These are phyloP conservation scores for Stenotaenia linearis DNA, from an alignment of 2,888 invertebrate species.

Conservation along the genomic window DNA sequence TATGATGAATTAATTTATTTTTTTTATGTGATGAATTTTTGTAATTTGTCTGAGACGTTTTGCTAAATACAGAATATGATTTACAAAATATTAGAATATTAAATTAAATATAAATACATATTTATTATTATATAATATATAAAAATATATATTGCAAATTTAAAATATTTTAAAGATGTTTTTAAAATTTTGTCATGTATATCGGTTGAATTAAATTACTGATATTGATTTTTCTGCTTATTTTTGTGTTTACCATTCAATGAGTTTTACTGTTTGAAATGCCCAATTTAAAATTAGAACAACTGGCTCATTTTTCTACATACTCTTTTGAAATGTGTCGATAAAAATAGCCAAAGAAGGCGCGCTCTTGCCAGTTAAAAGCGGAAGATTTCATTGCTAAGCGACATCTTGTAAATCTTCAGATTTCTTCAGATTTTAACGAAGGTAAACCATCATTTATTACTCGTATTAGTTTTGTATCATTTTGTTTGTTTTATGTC, in stretches of 20 bases:
- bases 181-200: conserved; percentile 5
- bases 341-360: not conserved
- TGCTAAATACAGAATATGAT: not conserved
- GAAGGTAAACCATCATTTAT: not conserved
- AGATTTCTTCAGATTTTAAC: not conserved
- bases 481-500: too few species aligned
- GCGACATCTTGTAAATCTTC: not conserved
- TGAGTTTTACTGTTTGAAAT: not conserved
- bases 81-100: not conserved
- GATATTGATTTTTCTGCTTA: not conserved
- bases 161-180: conserved; percentile 20
- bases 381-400: not conserved
- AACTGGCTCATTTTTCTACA: not conserved
- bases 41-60: not conserved
- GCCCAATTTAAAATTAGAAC: not conserved
- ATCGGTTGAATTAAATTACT: not conserved
- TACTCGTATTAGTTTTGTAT: too few species aligned
- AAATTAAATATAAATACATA: not conserved
- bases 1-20: not conserved
- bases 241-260: not conserved
- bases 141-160: not conserved
- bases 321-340: not conserved
- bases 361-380: not conserved
- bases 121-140: not conserved
- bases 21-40: not conserved